Evolutionary conservation across 2,888 invertebrate genomes (phyloP).

Genomic region (Xestia sexstrigata): DNA sequence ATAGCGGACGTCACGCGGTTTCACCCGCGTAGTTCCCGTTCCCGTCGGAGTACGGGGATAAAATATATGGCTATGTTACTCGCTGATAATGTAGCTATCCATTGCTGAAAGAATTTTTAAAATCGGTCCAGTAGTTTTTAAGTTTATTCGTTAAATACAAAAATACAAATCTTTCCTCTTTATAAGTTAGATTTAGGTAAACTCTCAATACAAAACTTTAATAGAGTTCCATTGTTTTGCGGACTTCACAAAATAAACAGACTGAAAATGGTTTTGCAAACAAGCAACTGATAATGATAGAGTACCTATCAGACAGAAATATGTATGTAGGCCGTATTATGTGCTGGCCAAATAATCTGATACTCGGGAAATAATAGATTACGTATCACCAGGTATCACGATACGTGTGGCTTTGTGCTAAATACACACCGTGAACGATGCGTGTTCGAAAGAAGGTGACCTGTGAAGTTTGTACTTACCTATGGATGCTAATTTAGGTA

Average conservation of each 20-base stretch:
- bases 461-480: not conserved
- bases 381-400: not conserved
- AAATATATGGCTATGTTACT: too few species aligned
- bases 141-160: too few species aligned
- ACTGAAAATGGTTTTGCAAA: not conserved
- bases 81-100: too few species aligned
- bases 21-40: too few species aligned
- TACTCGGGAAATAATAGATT: constrained; percentile 11
- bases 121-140: too few species aligned
- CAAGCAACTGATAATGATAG: not conserved
- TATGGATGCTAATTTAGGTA: not conserved
- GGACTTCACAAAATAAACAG: not conserved
- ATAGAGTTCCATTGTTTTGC: not conserved
- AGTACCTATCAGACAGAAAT: not conserved
- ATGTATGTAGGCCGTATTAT: constrained; percentile 13
- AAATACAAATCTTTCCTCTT: too few species aligned
- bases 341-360: constrained; percentile 12
- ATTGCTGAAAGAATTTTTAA: too few species aligned
- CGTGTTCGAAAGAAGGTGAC: constrained; percentile 3
- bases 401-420: not conserved
- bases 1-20: too few species aligned
- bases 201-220: not conserved
- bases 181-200: too few species aligned
- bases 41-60: too few species aligned
- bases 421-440: not conserved